Evolutionary conservation across 2,888 invertebrate species (phyloP), one percentile per base, ranked within the genome.

Genomic region (Pyralis farinalis): DNA sequence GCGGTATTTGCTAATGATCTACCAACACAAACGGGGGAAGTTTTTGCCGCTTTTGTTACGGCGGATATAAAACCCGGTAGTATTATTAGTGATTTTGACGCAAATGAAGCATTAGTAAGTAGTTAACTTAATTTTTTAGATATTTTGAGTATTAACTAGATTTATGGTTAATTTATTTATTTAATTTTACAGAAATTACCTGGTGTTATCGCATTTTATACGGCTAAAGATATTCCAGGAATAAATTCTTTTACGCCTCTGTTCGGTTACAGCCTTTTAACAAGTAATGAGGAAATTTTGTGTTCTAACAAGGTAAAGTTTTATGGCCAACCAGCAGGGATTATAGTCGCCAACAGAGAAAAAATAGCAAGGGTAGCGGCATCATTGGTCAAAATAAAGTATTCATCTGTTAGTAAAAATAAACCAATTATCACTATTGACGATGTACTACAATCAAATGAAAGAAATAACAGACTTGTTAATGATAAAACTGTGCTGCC

Each of bases 1-100:
- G 95, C 95, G 0, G 90, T 92, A 41, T 97, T 94, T 72, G 84
- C 93, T 10, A 94, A 94, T 63, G 97, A 97, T 67, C 82, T 94
- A 12, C 92, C 93, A 12, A 82, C 86, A 0, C 83, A 91, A 35
- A 90, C 90, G 0, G 87, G 91, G 45, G 94, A 96, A 80, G 90
- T 96, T 0, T 93, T 90, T 71, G 95, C 91, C 10, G 92, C 93
- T 3, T 93, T 95, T 58, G 94, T 95, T 0, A 74, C 91, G 1
- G 91, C 93, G 38, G 77, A 91, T 64, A 66, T 88, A 42, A 67
- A 88, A 44, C 79, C 89, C 42, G 94, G 93, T 0, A 91, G 86
- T 47, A 44, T 77, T 1, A 86, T 96, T 39, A 75, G 70, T 10
- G 82, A 67, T 8, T 91, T 95, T 48, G 93, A 95, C 71, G 68